Base-by-base conservation (phyloP, 2,797 vertebrate species). In the Mus spretus region DNA sequence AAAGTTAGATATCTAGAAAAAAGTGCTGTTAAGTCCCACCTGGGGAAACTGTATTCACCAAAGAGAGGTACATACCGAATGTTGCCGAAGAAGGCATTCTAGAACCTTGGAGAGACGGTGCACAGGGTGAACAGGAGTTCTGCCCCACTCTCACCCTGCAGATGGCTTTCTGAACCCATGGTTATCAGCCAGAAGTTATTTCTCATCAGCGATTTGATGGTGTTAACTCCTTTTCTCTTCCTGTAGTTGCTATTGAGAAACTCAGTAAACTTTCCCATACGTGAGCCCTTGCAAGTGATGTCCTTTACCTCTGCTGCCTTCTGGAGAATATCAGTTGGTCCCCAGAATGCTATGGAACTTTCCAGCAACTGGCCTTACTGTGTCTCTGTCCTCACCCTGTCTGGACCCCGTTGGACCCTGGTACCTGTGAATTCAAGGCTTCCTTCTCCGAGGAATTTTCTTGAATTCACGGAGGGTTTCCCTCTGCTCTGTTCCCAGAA, bases 101-200 rank as follows among this genome's bases (percentile, higher is more conserved):
- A 5, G 75, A 34, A 55, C 14, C 65, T 44, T 8, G 20, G 86
- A 20, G 55, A 28, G 9, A 47, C 0, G 5, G 19, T 40, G 10
- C 14, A 2, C 44, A 1, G 40, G 12, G 47, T 79, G 59, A 65
- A 17, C 28, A 47, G 31, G 63, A 14, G 10, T 59, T 14, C 53
- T 26, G 40, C 47, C 5, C 1, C 61, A 47, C 22, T 67, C 9
- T 26, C 6, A 1, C 44, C 28, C 26, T 7, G 5, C 0, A 3
- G 65, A 34, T 13, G 15, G 2, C 67, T 53, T 15, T 37, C 77
- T 34, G 86, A 80, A 44, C 4, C 4, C 3, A 2, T 20, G 65
- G 22, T 20, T 12, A 6, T 0, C 34, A 1, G 65, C 7, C 6
- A 22, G 86, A 55, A 59, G 22, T 15, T 4, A 34, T 22, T 40